These are phyloP conservation scores for Caenorhabditis elegans DNA, from an alignment of 1,140 invertebrate species.

Conservation along the genomic window DNA sequence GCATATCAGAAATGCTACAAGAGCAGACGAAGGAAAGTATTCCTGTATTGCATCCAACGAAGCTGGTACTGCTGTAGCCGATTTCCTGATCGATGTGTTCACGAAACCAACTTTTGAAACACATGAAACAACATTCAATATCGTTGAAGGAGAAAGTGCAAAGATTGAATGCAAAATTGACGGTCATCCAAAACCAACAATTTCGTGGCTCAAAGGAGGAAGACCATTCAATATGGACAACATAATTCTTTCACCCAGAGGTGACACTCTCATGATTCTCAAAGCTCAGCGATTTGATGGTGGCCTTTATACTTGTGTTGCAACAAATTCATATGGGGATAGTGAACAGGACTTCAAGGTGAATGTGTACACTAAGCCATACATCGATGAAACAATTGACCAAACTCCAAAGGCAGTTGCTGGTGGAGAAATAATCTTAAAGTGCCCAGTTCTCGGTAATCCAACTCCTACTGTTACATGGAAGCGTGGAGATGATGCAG, in stretches of 20 bases:
- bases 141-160: slow-evolving; percentile 58
- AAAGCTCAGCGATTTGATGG: slow-evolving; percentile 67
- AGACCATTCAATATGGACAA: slow-evolving; percentile 54
- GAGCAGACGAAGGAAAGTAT: slow-evolving; percentile 41
- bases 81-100: slow-evolving; percentile 59
- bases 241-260: slow-evolving; percentile 66
- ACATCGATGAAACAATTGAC: slow-evolving; percentile 60
- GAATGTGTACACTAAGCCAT: slow-evolving; percentile 54
- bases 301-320: slow-evolving; percentile 70
- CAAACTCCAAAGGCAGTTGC: slow-evolving; percentile 60
- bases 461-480: slow-evolving; percentile 67
- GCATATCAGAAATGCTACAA: neutral
- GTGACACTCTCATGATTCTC: slow-evolving; percentile 67
- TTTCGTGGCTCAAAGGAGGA: slow-evolving; percentile 58
- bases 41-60: slow-evolving; percentile 60
- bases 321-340: slow-evolving; percentile 67
- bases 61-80: slow-evolving; percentile 55
- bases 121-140: neutral
- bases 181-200: slow-evolving; percentile 59
- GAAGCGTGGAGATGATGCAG: slow-evolving; percentile 14
- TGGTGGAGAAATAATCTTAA: slow-evolving; percentile 66
- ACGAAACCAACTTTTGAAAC: slow-evolving; percentile 49
- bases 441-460: slow-evolving; percentile 69
- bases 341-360: slow-evolving; percentile 46
- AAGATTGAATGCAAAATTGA: slow-evolving; percentile 60